phyloP scores from a whole-genome alignment of 2,113 vertebrate species.

The Talpa occidentalis region DNA sequence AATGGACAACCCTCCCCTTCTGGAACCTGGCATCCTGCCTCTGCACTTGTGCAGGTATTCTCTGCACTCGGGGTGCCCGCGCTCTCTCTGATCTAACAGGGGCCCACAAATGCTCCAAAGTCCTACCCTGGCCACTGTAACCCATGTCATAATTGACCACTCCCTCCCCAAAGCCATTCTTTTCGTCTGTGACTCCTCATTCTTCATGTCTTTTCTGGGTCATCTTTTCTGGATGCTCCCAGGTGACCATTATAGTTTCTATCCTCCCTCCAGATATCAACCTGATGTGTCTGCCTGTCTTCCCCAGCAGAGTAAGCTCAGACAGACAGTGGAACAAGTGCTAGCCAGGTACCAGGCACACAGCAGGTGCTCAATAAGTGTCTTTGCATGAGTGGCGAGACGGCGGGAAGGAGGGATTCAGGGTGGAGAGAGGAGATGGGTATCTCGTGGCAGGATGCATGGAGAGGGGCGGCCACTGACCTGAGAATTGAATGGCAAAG shows the following conservation, averaged over 20 bases:
- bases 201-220: not conserved
- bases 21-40: not conserved
- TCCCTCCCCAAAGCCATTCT: not conserved
- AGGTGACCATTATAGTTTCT: not conserved
- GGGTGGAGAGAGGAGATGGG: not conserved
- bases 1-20: not conserved
- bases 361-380: not conserved
- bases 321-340: not conserved
- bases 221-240: not conserved
- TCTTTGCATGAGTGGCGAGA: not conserved
- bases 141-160: fast-evolving
- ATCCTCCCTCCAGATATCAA: not conserved
- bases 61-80: not conserved
- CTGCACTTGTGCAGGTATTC: not conserved
- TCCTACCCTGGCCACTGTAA: not conserved
- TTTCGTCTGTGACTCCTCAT: not conserved
- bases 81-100: not conserved
- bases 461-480: constrained; percentile 79
- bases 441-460: fast-evolving
- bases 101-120: not conserved
- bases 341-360: not conserved
- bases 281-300: not conserved
- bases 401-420: not conserved
- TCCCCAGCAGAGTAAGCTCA: not conserved
- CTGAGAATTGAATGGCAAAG: constrained; percentile 97